Conservation (phyloP, 2,797 vertebrate genomes). For the Rhynchotus rufescens region DNA sequence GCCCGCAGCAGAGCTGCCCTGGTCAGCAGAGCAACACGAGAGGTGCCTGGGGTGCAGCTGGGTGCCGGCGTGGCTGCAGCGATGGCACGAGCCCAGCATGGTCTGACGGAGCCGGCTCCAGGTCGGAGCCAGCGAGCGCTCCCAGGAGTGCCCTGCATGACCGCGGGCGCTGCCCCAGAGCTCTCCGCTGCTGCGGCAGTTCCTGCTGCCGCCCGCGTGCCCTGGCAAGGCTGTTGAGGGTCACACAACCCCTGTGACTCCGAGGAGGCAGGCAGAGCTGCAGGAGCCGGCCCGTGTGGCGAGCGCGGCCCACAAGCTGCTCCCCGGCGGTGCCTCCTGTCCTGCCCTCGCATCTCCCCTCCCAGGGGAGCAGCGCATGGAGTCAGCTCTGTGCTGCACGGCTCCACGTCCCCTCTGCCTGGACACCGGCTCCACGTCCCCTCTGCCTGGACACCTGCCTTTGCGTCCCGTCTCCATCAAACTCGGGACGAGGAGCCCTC, state of each 20-base stretch:
- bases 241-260: background rate
- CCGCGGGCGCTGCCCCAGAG: background rate
- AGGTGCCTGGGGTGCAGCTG: fast-evolving
- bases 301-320: background rate
- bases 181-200: background rate
- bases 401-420: background rate
- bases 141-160: background rate
- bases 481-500: background rate
- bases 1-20: background rate
- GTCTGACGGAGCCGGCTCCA: background rate
- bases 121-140: too few species aligned
- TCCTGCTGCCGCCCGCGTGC: background rate
- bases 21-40: background rate
- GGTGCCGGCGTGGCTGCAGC: background rate
- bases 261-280: fast-evolving
- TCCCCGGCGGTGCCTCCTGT: conserved; percentile 23
- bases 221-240: too few species aligned
- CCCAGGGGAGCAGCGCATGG: background rate
- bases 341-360: conserved; percentile 7
- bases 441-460: background rate
- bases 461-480: background rate
- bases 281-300: background rate
- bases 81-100: fast-evolving
- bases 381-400: background rate
- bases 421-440: background rate